Conservation (phyloP, 2,113 vertebrate species). For the Cynoglossus semilaevis region DNA sequence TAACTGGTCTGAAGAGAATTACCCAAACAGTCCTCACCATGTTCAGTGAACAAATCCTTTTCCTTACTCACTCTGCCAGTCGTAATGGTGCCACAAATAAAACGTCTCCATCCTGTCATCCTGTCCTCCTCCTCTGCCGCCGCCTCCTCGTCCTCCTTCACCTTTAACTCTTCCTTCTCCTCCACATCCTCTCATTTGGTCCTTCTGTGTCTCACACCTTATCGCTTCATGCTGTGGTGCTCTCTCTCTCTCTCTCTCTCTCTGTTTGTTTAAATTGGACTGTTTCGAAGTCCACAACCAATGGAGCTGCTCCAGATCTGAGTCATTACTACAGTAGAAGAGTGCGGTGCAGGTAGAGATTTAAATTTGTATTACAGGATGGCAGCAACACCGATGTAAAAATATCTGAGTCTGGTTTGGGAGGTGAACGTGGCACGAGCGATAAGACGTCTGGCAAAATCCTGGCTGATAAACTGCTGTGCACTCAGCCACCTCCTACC, state of each 20-base stretch:
- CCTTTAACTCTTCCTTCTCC: slow-evolving; percentile 18
- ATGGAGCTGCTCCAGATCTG: too few species aligned
- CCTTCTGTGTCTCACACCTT: too few species aligned
- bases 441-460: slow-evolving; percentile 10
- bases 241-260: too few species aligned
- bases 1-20: too few species aligned
- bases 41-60: slow-evolving; percentile 24
- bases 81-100: slow-evolving; percentile 24
- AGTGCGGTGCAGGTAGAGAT: too few species aligned
- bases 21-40: neutral
- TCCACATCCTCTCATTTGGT: slow-evolving; percentile 25
- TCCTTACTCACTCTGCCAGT: slow-evolving; percentile 10
- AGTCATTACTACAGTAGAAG: too few species aligned
- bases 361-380: too few species aligned
- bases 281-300: too few species aligned
- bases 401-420: neutral
- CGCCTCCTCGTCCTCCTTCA: too few species aligned
- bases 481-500: slow-evolving; percentile 21
- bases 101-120: slow-evolving; percentile 21
- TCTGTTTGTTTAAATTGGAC: too few species aligned
- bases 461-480: slow-evolving; percentile 26
- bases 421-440: too few species aligned
- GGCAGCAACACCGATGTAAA: slow-evolving; percentile 1
- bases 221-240: too few species aligned
- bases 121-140: slow-evolving; percentile 20